phyloP scores from a whole-genome alignment of 2,888 invertebrate genomes.

The Lasioglossum vierecki region DNA sequence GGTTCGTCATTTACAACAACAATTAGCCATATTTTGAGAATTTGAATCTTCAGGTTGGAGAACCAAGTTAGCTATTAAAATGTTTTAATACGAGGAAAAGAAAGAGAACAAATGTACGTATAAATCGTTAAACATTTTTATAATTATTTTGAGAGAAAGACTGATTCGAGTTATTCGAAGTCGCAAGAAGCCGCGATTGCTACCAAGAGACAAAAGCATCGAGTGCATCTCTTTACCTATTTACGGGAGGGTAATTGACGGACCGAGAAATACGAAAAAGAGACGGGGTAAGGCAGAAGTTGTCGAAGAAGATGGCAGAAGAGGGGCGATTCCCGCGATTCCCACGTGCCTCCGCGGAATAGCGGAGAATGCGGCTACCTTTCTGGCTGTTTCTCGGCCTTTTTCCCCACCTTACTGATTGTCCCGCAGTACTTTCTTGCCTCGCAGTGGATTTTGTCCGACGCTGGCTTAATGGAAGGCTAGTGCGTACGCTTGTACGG shows the following conservation, averaged over 20 bases:
- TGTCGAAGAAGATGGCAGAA: slow-evolving; percentile 22
- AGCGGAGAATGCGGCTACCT: slow-evolving; percentile 71
- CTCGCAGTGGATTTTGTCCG: slow-evolving; percentile 52
- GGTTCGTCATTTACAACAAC: too few species aligned
- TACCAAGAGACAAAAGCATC: background rate
- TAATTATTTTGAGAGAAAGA: background rate
- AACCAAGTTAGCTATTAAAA: too few species aligned
- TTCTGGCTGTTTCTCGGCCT: slow-evolving; percentile 52
- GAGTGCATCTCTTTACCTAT: slow-evolving; percentile 76
- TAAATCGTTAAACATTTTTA: background rate
- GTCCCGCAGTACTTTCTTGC: slow-evolving; percentile 61
- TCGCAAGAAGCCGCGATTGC: background rate
- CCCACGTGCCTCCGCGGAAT: slow-evolving; percentile 77
- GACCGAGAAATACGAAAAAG: slow-evolving; percentile 44
- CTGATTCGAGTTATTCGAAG: background rate
- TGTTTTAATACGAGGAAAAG: too few species aligned
- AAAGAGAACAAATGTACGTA: too few species aligned
- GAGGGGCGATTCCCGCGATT: slow-evolving; percentile 74
- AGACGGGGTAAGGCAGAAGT: slow-evolving; percentile 18
- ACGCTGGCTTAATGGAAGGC: slow-evolving; percentile 63
- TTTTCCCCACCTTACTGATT: slow-evolving; percentile 72
- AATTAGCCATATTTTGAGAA: too few species aligned
- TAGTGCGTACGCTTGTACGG: slow-evolving; percentile 62
- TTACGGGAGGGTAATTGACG: slow-evolving; percentile 77
- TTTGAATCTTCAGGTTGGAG: too few species aligned